Conservation (phyloP, 2,797 vertebrate genomes). For the Thalassophryne amazonica region DNA sequence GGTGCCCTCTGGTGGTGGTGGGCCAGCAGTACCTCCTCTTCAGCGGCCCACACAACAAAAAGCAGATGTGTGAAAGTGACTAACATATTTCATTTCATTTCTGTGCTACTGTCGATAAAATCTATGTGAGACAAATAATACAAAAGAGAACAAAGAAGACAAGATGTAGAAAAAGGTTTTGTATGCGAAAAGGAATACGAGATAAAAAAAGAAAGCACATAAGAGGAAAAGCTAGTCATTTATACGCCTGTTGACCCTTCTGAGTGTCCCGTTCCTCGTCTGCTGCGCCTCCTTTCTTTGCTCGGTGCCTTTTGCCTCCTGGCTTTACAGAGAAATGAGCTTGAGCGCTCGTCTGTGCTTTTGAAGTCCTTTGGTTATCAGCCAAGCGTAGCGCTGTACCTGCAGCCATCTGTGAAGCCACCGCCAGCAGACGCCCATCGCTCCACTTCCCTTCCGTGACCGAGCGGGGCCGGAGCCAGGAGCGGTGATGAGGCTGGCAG, state of each 20-base stretch:
- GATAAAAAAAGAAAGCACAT: neutral
- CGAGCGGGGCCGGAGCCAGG: slow-evolving; percentile 41
- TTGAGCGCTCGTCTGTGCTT: slow-evolving; percentile 65
- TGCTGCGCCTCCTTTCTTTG: slow-evolving; percentile 40
- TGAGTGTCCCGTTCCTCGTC: slow-evolving; percentile 33
- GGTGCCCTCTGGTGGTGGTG: too few species aligned
- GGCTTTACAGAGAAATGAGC: slow-evolving; percentile 65
- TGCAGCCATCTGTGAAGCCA: slow-evolving; percentile 81
- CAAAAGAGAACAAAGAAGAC: too few species aligned
- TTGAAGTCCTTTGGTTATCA: slow-evolving; percentile 80
- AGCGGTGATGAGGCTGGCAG: slow-evolving; percentile 37
- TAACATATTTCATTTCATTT: too few species aligned
- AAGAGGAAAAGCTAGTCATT: slow-evolving; percentile 45
- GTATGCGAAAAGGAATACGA: too few species aligned
- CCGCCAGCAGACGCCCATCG: slow-evolving; percentile 59
- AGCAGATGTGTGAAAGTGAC: too few species aligned
- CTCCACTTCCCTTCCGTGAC: slow-evolving; percentile 60
- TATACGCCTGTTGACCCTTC: slow-evolving; percentile 66
- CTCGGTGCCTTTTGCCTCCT: slow-evolving; percentile 52
- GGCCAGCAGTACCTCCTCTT: too few species aligned
- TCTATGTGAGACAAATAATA: neutral
- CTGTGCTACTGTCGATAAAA: too few species aligned
- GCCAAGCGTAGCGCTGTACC: slow-evolving; percentile 74
- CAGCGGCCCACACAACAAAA: too few species aligned
- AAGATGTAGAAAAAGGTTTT: too few species aligned